A percentile compares a stretch with the other conserved stretches of the same genome.
These are phyloP conservation scores for Cirrhinus molitorella DNA, from an alignment of 2,797 vertebrate genomes.

Conservation along the genomic window DNA sequence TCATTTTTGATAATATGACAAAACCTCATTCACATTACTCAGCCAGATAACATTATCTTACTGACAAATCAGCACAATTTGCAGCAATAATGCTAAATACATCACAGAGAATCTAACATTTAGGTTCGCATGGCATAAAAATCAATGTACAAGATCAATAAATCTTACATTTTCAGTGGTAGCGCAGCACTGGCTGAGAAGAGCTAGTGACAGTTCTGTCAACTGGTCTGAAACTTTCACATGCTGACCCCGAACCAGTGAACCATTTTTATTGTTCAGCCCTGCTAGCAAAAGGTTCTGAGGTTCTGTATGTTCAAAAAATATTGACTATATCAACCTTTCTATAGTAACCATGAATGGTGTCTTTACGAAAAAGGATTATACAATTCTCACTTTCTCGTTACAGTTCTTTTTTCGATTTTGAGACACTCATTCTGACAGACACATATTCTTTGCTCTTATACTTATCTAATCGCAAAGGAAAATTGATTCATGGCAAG, in stretches of 20 bases:
- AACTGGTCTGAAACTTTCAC: background rate
- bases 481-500: constrained; percentile 25
- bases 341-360: background rate
- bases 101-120: background rate
- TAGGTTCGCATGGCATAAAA: constrained; percentile 10
- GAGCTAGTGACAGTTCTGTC: background rate
- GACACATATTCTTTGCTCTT: background rate
- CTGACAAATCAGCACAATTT: background rate
- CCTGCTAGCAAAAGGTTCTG: background rate
- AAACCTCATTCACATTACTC: background rate
- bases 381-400: background rate
- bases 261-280: background rate
- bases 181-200: background rate
- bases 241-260: background rate
- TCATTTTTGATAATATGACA: background rate
- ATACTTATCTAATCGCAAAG: constrained; percentile 6
- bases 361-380: background rate
- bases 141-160: background rate
- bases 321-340: background rate
- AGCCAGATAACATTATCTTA: background rate
- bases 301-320: background rate
- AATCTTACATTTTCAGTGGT: background rate
- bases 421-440: background rate
- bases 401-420: background rate
- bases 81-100: background rate